Evolutionary conservation across 2,888 invertebrate species (phyloP).

Genomic region (Creontiades dilutus): DNA sequence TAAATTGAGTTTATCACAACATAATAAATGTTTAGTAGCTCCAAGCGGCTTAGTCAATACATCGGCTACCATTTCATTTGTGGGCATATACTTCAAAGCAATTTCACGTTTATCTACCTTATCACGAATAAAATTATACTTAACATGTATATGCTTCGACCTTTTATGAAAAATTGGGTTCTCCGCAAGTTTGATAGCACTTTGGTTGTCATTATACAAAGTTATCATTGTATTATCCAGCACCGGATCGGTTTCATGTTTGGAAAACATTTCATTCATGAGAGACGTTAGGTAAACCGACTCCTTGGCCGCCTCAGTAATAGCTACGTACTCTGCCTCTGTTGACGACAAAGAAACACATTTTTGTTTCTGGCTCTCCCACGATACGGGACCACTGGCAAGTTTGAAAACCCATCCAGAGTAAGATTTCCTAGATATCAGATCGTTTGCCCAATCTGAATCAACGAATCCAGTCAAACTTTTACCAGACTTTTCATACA

Average conservation of each 20-base stretch:
- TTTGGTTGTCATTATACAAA: not conserved
- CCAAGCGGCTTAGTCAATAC: constrained; percentile 7
- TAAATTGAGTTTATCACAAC: not conserved
- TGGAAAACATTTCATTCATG: not conserved
- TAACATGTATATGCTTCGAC: not conserved
- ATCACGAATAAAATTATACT: not conserved
- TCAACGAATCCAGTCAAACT: not conserved
- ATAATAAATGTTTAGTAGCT: not conserved
- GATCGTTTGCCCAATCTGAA: constrained; percentile 25
- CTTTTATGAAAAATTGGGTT: not conserved
- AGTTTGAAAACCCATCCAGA: not conserved
- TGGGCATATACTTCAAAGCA: not conserved
- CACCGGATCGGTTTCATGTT: not conserved
- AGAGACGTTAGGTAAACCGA: not conserved
- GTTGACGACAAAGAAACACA: not conserved
- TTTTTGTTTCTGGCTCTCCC: constrained; percentile 26
- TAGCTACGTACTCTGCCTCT: not conserved
- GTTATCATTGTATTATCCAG: not conserved
- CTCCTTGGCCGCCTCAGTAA: not conserved
- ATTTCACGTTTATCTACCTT: not conserved
- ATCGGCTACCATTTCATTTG: constrained; percentile 19
- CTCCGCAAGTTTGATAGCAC: not conserved
- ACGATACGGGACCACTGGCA: constrained; percentile 14
- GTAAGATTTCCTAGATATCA: not conserved
- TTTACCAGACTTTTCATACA: not conserved